These are phyloP conservation scores for Mesorhabditis spiculigera DNA, from an alignment of 2,888 invertebrate species.

Conservation along the genomic window DNA sequence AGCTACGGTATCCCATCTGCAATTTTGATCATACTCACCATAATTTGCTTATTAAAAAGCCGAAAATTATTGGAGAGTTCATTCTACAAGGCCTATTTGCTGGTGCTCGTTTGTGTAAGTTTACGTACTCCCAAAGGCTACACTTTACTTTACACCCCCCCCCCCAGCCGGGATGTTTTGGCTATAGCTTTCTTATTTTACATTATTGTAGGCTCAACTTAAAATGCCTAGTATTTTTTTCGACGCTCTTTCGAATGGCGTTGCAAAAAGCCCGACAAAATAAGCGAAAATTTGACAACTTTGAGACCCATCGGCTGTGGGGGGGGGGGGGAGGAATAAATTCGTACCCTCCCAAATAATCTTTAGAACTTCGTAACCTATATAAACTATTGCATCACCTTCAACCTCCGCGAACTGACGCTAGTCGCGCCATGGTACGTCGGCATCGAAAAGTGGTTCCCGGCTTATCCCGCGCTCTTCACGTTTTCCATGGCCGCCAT, in stretches of 20 bases:
- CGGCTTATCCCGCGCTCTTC: not conserved
- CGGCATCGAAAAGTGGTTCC: not conserved
- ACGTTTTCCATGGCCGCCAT: not conserved
- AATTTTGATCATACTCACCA: not conserved
- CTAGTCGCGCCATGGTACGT: not conserved
- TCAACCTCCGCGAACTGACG: not conserved
- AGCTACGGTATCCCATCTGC: not conserved
- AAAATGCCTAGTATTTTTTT: too few relatives aligned
- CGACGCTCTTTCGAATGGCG: too few relatives aligned
- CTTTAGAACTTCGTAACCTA: not conserved
- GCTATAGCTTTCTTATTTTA: too few relatives aligned
- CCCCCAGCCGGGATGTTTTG: too few relatives aligned
- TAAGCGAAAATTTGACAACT: too few relatives aligned
- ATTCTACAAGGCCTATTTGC: not conserved
- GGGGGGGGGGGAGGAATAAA: too few relatives aligned
- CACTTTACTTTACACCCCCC: too few relatives aligned
- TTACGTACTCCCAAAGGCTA: not conserved
- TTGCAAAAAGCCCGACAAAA: too few relatives aligned
- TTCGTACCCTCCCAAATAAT: too few relatives aligned
- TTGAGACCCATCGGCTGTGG: too few relatives aligned
- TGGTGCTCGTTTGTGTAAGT: not conserved
- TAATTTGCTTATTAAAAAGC: not conserved
- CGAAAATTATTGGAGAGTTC: not conserved
- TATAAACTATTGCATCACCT: not conserved
- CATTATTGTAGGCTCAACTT: too few relatives aligned